These are phyloP conservation scores for Unio delphinus DNA, from an alignment of 2,888 invertebrate genomes.

Conservation along the genomic window DNA sequence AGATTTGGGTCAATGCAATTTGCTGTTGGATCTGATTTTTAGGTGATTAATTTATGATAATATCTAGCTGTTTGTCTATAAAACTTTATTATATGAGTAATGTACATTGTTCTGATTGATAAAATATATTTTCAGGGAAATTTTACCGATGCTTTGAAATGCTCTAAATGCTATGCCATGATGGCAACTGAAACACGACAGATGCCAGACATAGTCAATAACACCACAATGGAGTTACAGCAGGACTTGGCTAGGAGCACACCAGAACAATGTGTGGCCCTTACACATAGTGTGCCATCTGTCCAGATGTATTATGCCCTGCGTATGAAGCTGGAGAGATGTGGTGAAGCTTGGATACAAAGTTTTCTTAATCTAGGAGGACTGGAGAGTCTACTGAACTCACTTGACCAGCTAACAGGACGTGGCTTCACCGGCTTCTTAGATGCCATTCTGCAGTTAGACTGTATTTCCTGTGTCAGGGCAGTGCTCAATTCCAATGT, in stretches of 20 bases:
- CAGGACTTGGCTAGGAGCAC: conserved; percentile 46
- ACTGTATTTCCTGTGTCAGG: conserved; percentile 72
- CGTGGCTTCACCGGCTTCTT: conserved; percentile 65
- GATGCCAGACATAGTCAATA: conserved; percentile 15
- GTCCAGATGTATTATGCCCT: conserved; percentile 62
- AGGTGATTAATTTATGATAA: too few relatives aligned
- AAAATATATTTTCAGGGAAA: too few relatives aligned
- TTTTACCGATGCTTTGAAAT: too few relatives aligned
- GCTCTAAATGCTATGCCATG: too few relatives aligned
- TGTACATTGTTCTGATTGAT: too few relatives aligned
- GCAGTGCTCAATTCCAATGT: conserved; percentile 71
- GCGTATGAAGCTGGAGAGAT: conserved; percentile 52
- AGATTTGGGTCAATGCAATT: too few relatives aligned
- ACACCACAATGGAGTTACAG: conserved; percentile 47
- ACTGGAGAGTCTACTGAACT: conserved; percentile 71
- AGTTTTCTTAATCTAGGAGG: conserved; percentile 73
- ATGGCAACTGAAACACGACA: neutral
- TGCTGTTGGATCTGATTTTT: too few relatives aligned
- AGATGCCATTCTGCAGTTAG: conserved; percentile 71
- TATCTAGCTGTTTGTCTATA: too few relatives aligned
- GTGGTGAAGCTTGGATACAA: conserved; percentile 69
- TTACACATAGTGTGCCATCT: conserved; percentile 57
- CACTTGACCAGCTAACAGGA: conserved; percentile 67
- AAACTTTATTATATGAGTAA: too few relatives aligned
- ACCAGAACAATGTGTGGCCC: conserved; percentile 54